Evolutionary conservation across 2,797 vertebrate genomes (phyloP).

Genomic region (Thamnophis elegans): DNA sequence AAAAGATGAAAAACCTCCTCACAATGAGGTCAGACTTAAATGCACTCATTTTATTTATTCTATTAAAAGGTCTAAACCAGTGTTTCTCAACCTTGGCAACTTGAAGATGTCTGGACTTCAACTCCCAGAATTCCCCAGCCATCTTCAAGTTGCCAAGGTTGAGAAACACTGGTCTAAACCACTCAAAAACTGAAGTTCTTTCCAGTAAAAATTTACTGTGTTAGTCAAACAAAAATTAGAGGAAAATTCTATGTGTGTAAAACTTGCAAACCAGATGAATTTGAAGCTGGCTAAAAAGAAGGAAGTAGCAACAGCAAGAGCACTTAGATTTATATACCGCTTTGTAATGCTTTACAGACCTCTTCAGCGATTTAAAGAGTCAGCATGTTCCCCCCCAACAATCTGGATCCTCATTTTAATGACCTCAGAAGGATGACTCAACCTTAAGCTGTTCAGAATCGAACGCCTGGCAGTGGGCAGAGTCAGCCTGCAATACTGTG

Average conservation of each 20-base stretch:
- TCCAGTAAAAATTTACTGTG: not conserved
- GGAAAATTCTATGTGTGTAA: not conserved
- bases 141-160: no score
- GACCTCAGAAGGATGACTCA: not conserved
- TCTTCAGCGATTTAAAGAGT: not conserved
- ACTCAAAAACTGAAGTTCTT: not conserved
- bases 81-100: no score
- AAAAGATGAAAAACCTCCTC: not conserved
- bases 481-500: not conserved
- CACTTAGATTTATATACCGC: not conserved
- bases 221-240: not conserved
- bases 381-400: not conserved
- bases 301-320: not conserved
- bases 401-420: not conserved
- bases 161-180: no score
- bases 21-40: not conserved
- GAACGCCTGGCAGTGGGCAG: not conserved
- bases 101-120: no score
- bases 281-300: not conserved
- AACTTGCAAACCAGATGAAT: not conserved
- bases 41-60: not conserved
- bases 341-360: not conserved
- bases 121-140: no score
- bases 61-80: not conserved
- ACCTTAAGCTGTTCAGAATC: not conserved